phyloP scores from a whole-genome alignment of 2,113 vertebrate species.

The Dissostichus mawsoni region DNA sequence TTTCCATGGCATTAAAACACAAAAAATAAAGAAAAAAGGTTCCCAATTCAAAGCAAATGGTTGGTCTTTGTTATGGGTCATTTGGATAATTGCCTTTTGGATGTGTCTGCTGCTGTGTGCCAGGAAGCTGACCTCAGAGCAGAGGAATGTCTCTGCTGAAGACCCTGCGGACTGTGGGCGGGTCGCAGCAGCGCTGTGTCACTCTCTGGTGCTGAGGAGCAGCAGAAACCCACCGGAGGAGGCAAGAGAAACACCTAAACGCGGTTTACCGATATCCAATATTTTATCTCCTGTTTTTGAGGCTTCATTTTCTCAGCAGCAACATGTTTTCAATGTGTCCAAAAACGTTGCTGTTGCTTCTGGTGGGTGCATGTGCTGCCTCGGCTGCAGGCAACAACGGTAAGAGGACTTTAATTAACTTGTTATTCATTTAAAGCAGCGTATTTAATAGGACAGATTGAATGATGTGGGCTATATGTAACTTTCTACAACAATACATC shows the following conservation, averaged over 20 bases:
- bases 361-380: not conserved
- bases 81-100: not conserved
- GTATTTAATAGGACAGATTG: not conserved
- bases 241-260: no score
- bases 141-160: constrained; percentile 22
- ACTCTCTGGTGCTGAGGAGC: not conserved
- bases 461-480: no score
- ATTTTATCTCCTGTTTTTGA: not conserved
- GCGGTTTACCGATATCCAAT: not conserved
- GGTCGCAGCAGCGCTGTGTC: not conserved
- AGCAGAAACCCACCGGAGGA: not conserved
- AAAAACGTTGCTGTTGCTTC: not conserved
- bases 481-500: not conserved
- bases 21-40: not conserved
- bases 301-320: not conserved
- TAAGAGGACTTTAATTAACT: constrained; percentile 16
- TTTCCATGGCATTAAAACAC: no score
- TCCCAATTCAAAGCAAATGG: not conserved
- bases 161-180: constrained; percentile 6
- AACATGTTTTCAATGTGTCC: constrained; percentile 13
- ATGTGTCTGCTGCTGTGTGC: constrained; percentile 2
- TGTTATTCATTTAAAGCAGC: not conserved
- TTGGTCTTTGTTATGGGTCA: not conserved
- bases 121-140: constrained; percentile 45
- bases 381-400: constrained; percentile 29